phyloP scores from a whole-genome alignment of 2,888 invertebrate genomes.

The Silvanus unidentatus region DNA sequence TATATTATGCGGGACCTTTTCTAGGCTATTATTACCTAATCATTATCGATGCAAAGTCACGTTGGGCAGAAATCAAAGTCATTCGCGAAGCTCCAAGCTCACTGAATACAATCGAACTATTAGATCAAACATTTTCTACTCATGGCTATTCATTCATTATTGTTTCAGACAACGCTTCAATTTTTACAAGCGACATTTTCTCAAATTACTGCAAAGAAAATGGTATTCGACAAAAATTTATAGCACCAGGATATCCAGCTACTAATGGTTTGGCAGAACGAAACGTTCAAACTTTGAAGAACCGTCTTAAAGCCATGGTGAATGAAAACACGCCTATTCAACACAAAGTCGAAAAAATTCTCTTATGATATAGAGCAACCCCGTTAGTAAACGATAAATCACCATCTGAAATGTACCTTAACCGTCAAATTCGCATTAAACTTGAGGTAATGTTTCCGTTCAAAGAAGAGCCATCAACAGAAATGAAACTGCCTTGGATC shows the following conservation, averaged over 20 bases:
- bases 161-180: neutral
- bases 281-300: neutral
- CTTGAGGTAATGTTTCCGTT: too few species aligned
- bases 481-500: too few species aligned
- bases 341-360: neutral
- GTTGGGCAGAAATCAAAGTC: conserved; percentile 21
- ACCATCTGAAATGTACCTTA: conserved; percentile 1
- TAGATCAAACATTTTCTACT: neutral
- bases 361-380: neutral
- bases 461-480: too few species aligned
- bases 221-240: neutral
- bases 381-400: neutral
- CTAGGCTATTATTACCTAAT: conserved; percentile 13
- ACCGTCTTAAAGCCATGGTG: neutral
- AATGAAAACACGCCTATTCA: neutral
- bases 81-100: conserved; percentile 7
- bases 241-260: neutral
- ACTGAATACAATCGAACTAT: neutral
- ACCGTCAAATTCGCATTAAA: too few species aligned
- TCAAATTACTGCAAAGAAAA: conserved; percentile 5
- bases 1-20: conserved; percentile 31
- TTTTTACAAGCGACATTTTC: conserved; percentile 4
- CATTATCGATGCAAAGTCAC: conserved; percentile 17
- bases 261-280: conserved; percentile 1
- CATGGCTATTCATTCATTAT: neutral